A percentile compares a stretch with the other conserved stretches of the same genome.
Conservation (phyloP, 2,113 vertebrate genomes). For the Acanthisitta chloris region DNA sequence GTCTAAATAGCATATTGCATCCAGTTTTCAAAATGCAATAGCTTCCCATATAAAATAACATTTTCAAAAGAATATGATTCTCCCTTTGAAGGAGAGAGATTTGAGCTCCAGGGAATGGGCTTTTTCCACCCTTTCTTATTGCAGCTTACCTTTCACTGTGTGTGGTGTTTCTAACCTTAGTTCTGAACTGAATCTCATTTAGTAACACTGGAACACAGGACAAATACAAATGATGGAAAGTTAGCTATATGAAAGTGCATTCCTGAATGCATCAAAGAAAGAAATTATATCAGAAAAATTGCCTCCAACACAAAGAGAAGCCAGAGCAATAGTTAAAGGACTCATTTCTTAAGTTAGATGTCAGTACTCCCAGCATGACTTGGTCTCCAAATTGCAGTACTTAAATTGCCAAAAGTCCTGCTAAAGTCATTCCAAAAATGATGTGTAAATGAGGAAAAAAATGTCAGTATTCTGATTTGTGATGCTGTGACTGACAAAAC, state of each 20-base stretch:
- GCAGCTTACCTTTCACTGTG: neutral
- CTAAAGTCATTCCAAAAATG: neutral
- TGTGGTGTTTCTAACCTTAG: conserved; percentile 3
- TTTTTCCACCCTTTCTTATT: neutral
- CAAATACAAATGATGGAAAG: neutral
- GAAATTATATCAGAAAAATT: neutral
- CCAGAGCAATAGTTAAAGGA: neutral
- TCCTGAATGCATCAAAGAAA: neutral
- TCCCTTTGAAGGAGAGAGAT: neutral
- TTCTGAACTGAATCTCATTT: conserved; percentile 31
- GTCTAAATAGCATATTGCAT: neutral
- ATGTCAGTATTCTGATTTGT: neutral
- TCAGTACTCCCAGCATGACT: neutral
- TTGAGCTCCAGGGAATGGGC: neutral
- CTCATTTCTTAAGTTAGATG: neutral
- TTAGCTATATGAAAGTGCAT: neutral
- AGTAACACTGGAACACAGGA: neutral
- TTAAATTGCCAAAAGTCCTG: neutral
- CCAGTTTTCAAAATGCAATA: neutral
- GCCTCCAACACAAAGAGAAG: neutral
- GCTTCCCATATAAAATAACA: neutral
- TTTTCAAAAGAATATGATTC: neutral
- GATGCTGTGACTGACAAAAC: neutral
- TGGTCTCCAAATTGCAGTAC: neutral
- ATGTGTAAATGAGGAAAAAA: neutral